These are phyloP conservation scores for Lypha dubia DNA, from an alignment of 2,888 invertebrate species.

Conservation along the genomic window DNA sequence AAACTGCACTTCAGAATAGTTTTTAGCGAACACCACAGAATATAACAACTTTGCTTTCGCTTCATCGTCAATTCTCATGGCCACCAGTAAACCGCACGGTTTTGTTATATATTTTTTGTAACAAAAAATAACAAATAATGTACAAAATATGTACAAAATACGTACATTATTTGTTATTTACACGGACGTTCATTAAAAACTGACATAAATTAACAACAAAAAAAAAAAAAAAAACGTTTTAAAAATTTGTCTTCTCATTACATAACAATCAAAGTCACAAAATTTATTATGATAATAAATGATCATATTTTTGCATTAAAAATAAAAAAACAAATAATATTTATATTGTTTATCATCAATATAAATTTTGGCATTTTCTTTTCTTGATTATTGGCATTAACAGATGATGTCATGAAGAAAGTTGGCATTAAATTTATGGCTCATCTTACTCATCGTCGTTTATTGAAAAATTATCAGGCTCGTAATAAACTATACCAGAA, in stretches of 20 bases:
- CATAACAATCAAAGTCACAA: not conserved
- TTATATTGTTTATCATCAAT: not conserved
- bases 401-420: constrained; percentile 27
- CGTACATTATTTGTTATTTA: not conserved
- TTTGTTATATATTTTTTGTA: too few species aligned
- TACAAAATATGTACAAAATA: too few species aligned
- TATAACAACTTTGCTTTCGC: too few species aligned
- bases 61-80: too few species aligned
- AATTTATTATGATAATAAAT: not conserved
- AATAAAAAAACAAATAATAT: too few species aligned
- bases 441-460: constrained; percentile 10
- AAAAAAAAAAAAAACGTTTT: too few species aligned
- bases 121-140: too few species aligned
- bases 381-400: constrained; percentile 43
- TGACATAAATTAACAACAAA: not conserved
- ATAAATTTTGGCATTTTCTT: constrained; percentile 6
- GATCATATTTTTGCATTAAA: not conserved
- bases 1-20: too few species aligned
- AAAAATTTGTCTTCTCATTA: not conserved
- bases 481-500: constrained; percentile 6
- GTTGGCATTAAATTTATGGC: constrained; percentile 53
- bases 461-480: not conserved
- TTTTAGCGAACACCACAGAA: too few species aligned
- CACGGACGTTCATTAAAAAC: too few species aligned
- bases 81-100: too few species aligned